These are phyloP conservation scores for Pogonocichla stellata DNA, from an alignment of 2,113 vertebrate species.

Conservation along the genomic window DNA sequence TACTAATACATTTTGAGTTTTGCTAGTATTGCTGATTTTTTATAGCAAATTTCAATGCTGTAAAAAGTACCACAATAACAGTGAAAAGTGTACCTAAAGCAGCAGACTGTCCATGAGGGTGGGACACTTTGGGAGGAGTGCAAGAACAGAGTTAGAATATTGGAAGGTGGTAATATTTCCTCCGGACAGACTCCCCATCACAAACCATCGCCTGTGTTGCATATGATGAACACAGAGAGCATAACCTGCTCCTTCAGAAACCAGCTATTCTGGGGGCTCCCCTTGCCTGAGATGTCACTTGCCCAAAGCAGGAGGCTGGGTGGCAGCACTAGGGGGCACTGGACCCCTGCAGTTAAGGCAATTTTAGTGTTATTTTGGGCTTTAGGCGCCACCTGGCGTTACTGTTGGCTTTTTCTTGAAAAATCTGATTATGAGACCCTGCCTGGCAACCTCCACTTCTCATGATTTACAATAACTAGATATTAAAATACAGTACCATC, in stretches of 20 bases:
- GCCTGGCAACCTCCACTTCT: neutral
- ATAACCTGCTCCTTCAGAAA: neutral
- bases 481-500: neutral
- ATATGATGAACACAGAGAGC: neutral
- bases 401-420: neutral
- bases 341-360: neutral
- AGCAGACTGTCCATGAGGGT: neutral
- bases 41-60: neutral
- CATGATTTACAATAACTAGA: neutral
- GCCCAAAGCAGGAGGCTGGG: neutral
- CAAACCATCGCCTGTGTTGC: neutral
- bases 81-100: neutral
- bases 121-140: neutral
- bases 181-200: neutral
- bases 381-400: conserved; percentile 45
- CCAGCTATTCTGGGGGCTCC: neutral
- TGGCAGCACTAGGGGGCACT: conserved; percentile 53
- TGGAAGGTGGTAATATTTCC: neutral
- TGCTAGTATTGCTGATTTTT: neutral
- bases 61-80: neutral
- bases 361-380: neutral
- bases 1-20: neutral
- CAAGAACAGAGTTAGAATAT: neutral
- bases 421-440: neutral
- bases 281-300: accelerated